Evolutionary conservation across 1,140 invertebrate genomes (phyloP), one percentile per base, ranked within the genome.

Genomic region (Nymphalis io): DNA sequence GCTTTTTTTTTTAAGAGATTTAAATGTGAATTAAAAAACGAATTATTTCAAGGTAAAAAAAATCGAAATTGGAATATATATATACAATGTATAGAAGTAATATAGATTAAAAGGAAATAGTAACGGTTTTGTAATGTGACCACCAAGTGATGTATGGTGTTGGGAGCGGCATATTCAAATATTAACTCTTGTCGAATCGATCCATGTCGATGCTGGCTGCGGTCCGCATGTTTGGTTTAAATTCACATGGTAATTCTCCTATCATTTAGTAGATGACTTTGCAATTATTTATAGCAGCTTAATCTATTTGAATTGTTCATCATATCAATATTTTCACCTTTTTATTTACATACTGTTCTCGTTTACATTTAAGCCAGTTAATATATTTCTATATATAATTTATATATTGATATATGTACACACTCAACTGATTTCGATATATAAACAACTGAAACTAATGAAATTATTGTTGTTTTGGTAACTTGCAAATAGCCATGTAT

Each of bases 201-300:
- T 58, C 55, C 48, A 21, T 64, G 64, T 46, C 55, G 23, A 27
- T 44, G 44, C 42, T 23, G 18, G 57, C 21, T 12, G 27, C 16
- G 51, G 23, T 60, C 16, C 51, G 51, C 16, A 12, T 60, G 33
- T 68, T 68, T 51, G 33, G 18, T 68, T 60, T 60, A 40, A 53
- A 68, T 68, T 68, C 39, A 57, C 18, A 68, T 68, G 65, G 39
- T 60, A 68, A 68, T 67, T 46, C 51, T 38, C 16, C 64, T 60
- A 39, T 60, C 20, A 60, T 60, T 38, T 48, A 23, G 48, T 21
- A 55, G 51, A 21, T 63, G 61, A 53, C 39, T 53, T 27, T 53
- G 23, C 27, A 55, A 20, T 55, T 55, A 55, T 55, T 55, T 21
- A 55, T 27, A 23, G 21, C n/a, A 55, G 51, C 11, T 55, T 6